A percentile compares a stretch with the other conserved stretches of the same genome.
Conservation (phyloP, 2,113 vertebrate genomes). For the Phylloscopus trochiloides region DNA sequence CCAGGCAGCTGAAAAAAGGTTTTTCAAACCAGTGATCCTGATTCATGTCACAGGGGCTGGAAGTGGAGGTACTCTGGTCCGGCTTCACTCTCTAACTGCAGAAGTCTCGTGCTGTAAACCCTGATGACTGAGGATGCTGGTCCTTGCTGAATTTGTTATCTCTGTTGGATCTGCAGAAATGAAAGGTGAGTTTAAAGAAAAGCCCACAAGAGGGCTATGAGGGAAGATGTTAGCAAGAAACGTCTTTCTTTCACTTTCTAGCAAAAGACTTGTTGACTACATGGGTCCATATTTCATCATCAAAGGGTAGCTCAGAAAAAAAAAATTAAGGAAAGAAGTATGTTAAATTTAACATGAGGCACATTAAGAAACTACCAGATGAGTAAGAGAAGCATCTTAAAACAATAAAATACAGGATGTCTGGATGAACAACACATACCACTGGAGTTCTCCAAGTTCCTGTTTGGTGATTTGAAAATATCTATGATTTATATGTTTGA, state of each 20-base stretch:
- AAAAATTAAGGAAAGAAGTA: background rate
- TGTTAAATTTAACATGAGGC: constrained; percentile 28
- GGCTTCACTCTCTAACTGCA: background rate
- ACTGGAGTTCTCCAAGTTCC: background rate
- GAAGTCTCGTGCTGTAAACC: background rate
- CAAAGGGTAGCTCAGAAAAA: background rate
- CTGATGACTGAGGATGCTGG: accelerated
- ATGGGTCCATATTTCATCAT: background rate
- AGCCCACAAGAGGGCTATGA: background rate
- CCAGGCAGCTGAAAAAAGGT: background rate
- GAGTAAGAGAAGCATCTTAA: constrained; percentile 37
- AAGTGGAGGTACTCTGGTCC: background rate
- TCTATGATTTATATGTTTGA: background rate
- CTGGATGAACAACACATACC: background rate
- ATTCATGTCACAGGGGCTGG: background rate
- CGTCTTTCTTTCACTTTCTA: background rate
- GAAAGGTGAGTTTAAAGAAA: background rate
- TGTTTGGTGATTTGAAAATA: constrained; percentile 4
- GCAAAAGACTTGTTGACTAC: background rate
- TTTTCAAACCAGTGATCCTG: background rate
- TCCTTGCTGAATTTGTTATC: background rate
- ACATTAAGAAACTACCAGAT: constrained; percentile 7
- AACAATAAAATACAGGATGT: constrained; percentile 46
- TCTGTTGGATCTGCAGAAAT: background rate
- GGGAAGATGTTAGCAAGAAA: background rate